phyloP scores from a whole-genome alignment of 2,888 invertebrate species.

The Eristalinus aeneus region DNA sequence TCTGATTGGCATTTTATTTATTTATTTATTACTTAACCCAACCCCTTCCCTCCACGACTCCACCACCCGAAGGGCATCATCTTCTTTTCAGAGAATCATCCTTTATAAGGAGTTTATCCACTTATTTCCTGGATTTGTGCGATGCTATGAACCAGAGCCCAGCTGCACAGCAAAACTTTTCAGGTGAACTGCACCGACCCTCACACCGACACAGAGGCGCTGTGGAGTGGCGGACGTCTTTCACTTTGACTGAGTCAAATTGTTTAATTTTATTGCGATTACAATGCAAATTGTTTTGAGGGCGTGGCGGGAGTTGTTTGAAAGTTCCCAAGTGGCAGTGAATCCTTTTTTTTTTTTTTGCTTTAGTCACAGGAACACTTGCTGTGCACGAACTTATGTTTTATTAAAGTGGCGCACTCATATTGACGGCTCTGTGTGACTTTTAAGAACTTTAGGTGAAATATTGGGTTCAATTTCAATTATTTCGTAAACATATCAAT shows the following conservation, averaged over 20 bases:
- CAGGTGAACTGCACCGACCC: slow-evolving; percentile 25
- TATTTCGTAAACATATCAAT: too few species aligned
- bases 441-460: too few species aligned
- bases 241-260: slow-evolving; percentile 21
- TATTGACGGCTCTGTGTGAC: too few species aligned
- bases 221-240: background rate
- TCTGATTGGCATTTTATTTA: slow-evolving; percentile 69
- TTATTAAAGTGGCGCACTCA: too few species aligned
- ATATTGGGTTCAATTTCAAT: too few species aligned
- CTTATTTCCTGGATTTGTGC: slow-evolving; percentile 62
- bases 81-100: slow-evolving; percentile 49
- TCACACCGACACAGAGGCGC: too few species aligned
- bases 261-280: slow-evolving; percentile 50
- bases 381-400: background rate
- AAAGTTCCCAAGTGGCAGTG: background rate
- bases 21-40: slow-evolving; percentile 47
- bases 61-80: background rate
- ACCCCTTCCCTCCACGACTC: background rate
- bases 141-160: background rate
- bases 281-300: slow-evolving; percentile 51
- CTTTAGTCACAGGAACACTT: background rate
- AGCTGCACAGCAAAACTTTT: slow-evolving; percentile 6
- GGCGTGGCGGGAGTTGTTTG: slow-evolving; percentile 18
- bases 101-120: slow-evolving; percentile 64
- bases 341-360: background rate